Base-by-base conservation (phyloP, 2,113 vertebrate genomes). In the Campylomormyrus tamandua region DNA sequence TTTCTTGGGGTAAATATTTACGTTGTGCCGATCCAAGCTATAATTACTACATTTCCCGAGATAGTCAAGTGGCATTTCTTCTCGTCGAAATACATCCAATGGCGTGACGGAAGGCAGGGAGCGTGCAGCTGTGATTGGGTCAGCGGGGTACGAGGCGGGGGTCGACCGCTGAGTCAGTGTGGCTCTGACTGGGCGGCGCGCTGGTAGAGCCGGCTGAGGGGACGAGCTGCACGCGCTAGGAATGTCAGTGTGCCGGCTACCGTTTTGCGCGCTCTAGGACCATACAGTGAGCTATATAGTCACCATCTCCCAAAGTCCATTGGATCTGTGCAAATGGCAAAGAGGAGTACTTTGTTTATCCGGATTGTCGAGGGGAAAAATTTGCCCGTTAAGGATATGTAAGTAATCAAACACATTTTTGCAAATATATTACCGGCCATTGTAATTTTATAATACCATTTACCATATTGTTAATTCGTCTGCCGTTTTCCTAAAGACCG, bases 341-440 rank as follows among this genome's bases (percentile, higher is more conserved):
- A 94, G 92, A 93, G 95, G 83, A 95, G 95, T 83, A 95, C 94
- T 4, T 92, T 97, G 87, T 94, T 94, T 91, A 96, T 97, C 90
- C 95, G 96, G 90, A 96, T 97, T 91, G 94, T 96, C 89, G 96
- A 97, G 90, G 96, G 96, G 58, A 96, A 92, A 92, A 96, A 96
- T 90, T 93, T 97, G 89, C 96, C 96, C 0, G 96, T 95, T 88
- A 97, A 96, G 93, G 96, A 97, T 92, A 96, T 97, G 96, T 97
- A 93, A 96, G 74, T 80, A 80, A 42, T 80, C 15, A 80, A 42
- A 17, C 15, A 80, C 31, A 27, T 86, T 53, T 52, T n/a, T 5
- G 5, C 27, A 50, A 50, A n/a, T n/a, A 46, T 84, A 10, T 24
- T 62, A 62, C 56, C 24, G 7, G 6, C 21, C 24, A 46, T 48